Conservation (phyloP, 2,797 vertebrate genomes). For the Myotis daubentonii region DNA sequence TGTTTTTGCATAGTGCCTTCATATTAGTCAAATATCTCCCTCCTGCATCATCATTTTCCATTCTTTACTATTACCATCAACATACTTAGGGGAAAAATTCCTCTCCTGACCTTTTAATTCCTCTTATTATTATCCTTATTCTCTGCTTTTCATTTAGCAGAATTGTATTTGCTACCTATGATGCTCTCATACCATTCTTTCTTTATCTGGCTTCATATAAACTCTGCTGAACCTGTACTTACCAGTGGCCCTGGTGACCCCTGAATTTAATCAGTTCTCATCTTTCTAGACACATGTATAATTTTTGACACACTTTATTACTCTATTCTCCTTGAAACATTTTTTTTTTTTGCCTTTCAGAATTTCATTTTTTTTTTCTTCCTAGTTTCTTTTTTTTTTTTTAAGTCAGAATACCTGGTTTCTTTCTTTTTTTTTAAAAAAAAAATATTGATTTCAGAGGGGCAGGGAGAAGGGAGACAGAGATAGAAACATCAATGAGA, state of each 20-base stretch:
- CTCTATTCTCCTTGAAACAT: not conserved
- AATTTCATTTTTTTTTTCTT: not conserved
- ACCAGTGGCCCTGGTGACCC: not conserved
- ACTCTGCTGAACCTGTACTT: not conserved
- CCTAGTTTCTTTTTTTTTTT: not conserved
- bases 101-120: not conserved
- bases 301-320: not conserved
- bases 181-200: not conserved
- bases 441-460: too few relatives aligned
- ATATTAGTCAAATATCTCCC: not conserved
- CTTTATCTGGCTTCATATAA: not conserved
- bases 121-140: not conserved
- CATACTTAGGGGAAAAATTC: not conserved
- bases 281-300: not conserved
- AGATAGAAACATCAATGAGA: too few relatives aligned
- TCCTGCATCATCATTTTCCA: not conserved
- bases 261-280: conserved; percentile 6
- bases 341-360: not conserved
- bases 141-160: not conserved
- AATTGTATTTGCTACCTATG: not conserved
- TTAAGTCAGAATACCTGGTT: too few relatives aligned
- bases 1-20: not conserved
- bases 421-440: not conserved
- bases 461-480: too few relatives aligned
- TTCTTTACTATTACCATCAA: not conserved